phyloP scores from a whole-genome alignment of 2,113 vertebrate genomes.

The Callopanchax toddi region DNA sequence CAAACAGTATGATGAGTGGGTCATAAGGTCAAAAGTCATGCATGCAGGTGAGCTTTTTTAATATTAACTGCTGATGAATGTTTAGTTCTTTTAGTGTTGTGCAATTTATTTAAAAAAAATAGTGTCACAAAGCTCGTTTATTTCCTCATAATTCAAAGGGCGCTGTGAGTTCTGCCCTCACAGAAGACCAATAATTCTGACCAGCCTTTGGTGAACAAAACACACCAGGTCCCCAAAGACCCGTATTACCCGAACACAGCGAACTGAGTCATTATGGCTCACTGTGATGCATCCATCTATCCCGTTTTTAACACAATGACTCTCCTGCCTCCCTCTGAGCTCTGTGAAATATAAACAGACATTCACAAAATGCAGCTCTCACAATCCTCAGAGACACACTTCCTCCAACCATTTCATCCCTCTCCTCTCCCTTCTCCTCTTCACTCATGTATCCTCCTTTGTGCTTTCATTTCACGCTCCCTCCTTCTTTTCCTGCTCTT shows the following conservation, averaged over 20 bases:
- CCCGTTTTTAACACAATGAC: constrained; percentile 39
- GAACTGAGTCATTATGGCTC: constrained; percentile 64
- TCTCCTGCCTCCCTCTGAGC: constrained; percentile 39
- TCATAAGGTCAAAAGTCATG: neutral
- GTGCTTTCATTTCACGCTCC: constrained; percentile 13
- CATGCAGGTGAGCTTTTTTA: neutral
- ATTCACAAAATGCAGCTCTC: constrained; percentile 23
- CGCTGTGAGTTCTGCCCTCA: neutral
- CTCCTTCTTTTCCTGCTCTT: constrained; percentile 16
- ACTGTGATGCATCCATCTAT: constrained; percentile 35
- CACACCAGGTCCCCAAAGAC: constrained; percentile 15
- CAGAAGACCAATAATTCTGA: neutral
- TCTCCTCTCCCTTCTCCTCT: constrained; percentile 4
- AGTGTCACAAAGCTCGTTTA: neutral
- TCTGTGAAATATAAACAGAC: constrained; percentile 54
- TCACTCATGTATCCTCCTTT: neutral
- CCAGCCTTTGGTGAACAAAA: neutral
- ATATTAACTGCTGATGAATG: too few species aligned
- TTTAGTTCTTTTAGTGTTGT: neutral
- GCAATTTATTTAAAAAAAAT: neutral
- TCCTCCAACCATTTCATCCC: constrained; percentile 42
- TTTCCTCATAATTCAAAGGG: neutral
- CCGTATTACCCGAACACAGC: constrained; percentile 52
- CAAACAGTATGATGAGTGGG: neutral
- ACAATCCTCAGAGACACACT: constrained; percentile 43